phyloP scores from a whole-genome alignment of 2,888 invertebrate species.

The Euclidia mi region DNA sequence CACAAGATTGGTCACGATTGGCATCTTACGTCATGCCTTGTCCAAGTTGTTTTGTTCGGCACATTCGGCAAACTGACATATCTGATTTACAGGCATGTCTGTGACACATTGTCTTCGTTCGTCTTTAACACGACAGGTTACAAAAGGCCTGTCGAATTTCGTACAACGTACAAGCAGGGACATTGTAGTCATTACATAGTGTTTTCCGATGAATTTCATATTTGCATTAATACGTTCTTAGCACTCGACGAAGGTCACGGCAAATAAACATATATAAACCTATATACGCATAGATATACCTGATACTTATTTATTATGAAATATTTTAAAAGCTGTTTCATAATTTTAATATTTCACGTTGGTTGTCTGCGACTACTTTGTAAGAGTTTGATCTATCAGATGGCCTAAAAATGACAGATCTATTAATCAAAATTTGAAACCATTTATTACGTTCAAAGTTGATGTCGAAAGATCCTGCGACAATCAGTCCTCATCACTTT shows the following conservation, averaged over 20 bases:
- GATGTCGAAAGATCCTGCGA: slow-evolving; percentile 47
- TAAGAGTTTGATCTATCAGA: background rate
- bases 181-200: slow-evolving; percentile 26
- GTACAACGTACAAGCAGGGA: slow-evolving; percentile 35
- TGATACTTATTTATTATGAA: too few relatives aligned
- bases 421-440: slow-evolving; percentile 36
- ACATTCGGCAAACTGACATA: slow-evolving; percentile 63
- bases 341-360: too few relatives aligned
- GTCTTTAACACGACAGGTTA: slow-evolving; percentile 55
- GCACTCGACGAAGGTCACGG: slow-evolving; percentile 25
- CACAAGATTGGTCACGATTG: slow-evolving; percentile 64
- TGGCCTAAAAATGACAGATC: slow-evolving; percentile 33
- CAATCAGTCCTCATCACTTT: slow-evolving; percentile 32
- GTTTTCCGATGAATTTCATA: slow-evolving; percentile 38
- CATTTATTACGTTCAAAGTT: slow-evolving; percentile 25
- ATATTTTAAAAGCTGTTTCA: too few relatives aligned
- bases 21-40: slow-evolving; percentile 71
- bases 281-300: too few relatives aligned
- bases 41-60: slow-evolving; percentile 71
- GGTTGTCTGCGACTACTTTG: too few relatives aligned
- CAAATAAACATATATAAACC: slow-evolving; percentile 17
- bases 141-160: slow-evolving; percentile 60
- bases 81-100: slow-evolving; percentile 77
- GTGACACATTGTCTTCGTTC: slow-evolving; percentile 72
- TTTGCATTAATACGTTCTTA: slow-evolving; percentile 34